Evolutionary conservation across 2,113 vertebrate species (phyloP), one percentile per base, ranked within the genome.

Genomic region (Mola mola): DNA sequence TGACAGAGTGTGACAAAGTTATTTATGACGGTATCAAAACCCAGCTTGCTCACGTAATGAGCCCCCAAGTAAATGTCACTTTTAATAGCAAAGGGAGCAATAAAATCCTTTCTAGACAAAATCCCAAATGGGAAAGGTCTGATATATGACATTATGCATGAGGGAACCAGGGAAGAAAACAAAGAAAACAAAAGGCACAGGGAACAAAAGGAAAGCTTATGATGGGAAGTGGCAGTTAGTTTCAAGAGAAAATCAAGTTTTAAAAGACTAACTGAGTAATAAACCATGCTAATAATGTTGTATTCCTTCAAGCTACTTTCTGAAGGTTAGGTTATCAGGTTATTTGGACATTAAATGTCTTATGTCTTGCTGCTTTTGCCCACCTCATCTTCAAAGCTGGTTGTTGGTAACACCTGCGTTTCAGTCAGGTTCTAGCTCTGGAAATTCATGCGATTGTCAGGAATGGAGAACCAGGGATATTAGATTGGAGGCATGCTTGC

Each of bases 21-120:
- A 87, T 89, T 87, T 87, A 88, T 82, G 79, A 72, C 0, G 47
- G 59, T 41, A 82, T 88, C 86, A 86, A 84, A 82, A 75, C 57
- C 6, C 51, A 69, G 81, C 64, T 64, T 49, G 57, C 82, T 83
- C 81, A 46, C 76, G 65, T 60, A 33, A 37, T 34, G 43, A 59
- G 46, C 61, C 73, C 57, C 15, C 3, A n/a, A 77, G 74, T 72
- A 80, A 82, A 80, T 72, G 73, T 41, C 59, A 16, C 57, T 66
- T 65, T 72, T 57, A 76, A 66, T 59, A 60, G 74, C 72, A 16
- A 17, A 37, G 56, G 67, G 57, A 71, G 63, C 55, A 48, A 22
- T 77, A 72, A 64, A 73, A 53, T 60, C 11, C 9, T 28, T 22
- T 25, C 22, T 26, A 26, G 58, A 77, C 41, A 58, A 46, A 68